These are phyloP conservation scores for Lamellibrachia luymesi DNA, from an alignment of 1,140 invertebrate genomes.

Conservation along the genomic window DNA sequence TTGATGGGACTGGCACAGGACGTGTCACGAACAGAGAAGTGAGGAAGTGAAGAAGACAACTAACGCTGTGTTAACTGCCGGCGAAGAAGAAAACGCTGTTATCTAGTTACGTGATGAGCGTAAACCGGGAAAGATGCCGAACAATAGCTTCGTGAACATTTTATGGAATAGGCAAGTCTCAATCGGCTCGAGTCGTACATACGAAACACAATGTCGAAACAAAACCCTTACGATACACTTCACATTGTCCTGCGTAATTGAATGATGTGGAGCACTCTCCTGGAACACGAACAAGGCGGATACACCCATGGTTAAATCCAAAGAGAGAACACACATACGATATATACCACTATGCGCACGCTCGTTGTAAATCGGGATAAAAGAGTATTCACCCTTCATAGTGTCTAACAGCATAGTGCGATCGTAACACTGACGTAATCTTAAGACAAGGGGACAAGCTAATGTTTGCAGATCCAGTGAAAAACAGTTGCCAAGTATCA, in stretches of 20 bases:
- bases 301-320: not conserved
- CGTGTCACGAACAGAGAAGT: not conserved
- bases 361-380: too few relatives aligned
- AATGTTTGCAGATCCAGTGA: too few relatives aligned
- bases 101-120: not conserved
- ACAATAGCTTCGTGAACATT: not conserved
- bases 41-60: not conserved
- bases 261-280: not conserved
- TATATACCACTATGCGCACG: too few relatives aligned
- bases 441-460: too few relatives aligned
- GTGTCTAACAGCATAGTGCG: too few relatives aligned
- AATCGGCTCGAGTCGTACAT: not conserved
- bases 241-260: not conserved
- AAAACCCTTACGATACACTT: not conserved
- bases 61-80: not conserved
- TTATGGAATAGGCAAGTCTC: not conserved
- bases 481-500: too few relatives aligned
- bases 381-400: too few relatives aligned
- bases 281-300: not conserved
- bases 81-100: not conserved
- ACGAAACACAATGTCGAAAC: not conserved
- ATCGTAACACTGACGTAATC: too few relatives aligned
- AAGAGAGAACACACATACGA: too few relatives aligned
- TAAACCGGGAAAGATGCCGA: not conserved
- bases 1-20: not conserved